phyloP scores from a whole-genome alignment of 2,888 invertebrate species.

The Drosophila picticornis region DNA sequence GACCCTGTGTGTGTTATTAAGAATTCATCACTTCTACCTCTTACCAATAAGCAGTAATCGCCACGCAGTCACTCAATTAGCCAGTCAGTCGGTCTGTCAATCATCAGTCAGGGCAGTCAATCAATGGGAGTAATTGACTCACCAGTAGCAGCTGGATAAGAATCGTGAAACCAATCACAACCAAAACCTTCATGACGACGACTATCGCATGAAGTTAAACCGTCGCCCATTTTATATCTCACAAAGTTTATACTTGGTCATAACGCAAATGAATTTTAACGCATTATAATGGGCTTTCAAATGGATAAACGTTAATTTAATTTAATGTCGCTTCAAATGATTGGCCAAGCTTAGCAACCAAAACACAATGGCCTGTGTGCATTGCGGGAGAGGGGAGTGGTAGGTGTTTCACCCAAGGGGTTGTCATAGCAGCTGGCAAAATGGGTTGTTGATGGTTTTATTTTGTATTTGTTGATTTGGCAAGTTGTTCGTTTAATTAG shows the following conservation, averaged over 20 bases:
- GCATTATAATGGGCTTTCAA: constrained; percentile 59
- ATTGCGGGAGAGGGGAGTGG: not conserved
- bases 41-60: not conserved
- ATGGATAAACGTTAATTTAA: constrained; percentile 58
- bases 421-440: constrained; percentile 55
- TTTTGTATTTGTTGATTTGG: constrained; percentile 10
- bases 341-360: constrained; percentile 50
- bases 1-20: not conserved
- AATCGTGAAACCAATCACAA: constrained; percentile 15
- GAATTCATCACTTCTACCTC: not conserved
- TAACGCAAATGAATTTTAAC: constrained; percentile 39
- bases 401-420: constrained; percentile 5
- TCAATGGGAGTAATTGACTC: not conserved
- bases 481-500: constrained; percentile 53
- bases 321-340: constrained; percentile 40
- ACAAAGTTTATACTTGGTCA: constrained; percentile 1
- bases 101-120: not conserved
- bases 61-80: not conserved
- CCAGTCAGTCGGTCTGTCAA: not conserved
- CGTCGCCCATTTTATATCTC: constrained; percentile 42
- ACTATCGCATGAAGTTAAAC: constrained; percentile 1
- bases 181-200: constrained; percentile 20
- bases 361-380: not conserved
- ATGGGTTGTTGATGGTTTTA: constrained; percentile 30
- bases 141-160: constrained; percentile 17